A percentile compares a stretch with the other conserved stretches of the same genome.
phyloP scores from a whole-genome alignment of 2,888 invertebrate genomes.

The Cryptus viduatorius region DNA sequence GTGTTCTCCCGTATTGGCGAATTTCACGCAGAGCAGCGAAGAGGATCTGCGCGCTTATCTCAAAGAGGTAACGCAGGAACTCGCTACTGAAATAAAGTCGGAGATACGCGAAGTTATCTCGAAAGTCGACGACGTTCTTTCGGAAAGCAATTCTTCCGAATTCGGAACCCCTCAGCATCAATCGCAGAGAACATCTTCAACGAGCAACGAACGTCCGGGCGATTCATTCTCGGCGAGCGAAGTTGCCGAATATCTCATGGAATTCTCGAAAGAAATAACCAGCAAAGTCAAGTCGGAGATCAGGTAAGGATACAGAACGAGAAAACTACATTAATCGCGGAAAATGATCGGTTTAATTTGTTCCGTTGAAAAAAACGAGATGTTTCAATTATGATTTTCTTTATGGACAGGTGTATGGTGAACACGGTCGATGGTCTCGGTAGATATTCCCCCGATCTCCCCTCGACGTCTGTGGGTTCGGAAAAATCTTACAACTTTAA shows the following conservation, averaged over 20 bases:
- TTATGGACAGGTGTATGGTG: constrained; percentile 81
- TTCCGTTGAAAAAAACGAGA: background rate
- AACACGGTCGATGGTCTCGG: constrained; percentile 89
- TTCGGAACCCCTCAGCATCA: constrained; percentile 83
- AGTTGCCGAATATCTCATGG: constrained; percentile 92
- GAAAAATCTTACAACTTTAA: constrained; percentile 81
- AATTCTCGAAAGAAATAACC: constrained; percentile 92
- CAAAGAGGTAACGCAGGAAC: constrained; percentile 91
- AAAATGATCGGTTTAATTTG: background rate
- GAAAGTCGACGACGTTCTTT: constrained; percentile 92
- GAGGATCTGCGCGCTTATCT: constrained; percentile 91
- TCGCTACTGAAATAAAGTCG: constrained; percentile 93
- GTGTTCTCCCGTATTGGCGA: constrained; percentile 80
- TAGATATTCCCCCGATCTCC: constrained; percentile 71
- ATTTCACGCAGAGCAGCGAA: constrained; percentile 85
- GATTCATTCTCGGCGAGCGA: constrained; percentile 91
- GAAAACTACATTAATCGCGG: background rate
- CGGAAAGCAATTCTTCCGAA: constrained; percentile 89
- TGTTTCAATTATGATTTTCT: constrained; percentile 63
- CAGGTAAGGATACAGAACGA: constrained; percentile 88
- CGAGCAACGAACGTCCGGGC: constrained; percentile 84
- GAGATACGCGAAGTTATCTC: constrained; percentile 93
- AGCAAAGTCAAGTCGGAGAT: constrained; percentile 93
- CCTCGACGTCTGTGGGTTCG: constrained; percentile 52
- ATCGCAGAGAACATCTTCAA: constrained; percentile 71